Evolutionary conservation across 2,888 invertebrate species (phyloP), one percentile per base, ranked within the genome.

Genomic region (Drosophila yooni): DNA sequence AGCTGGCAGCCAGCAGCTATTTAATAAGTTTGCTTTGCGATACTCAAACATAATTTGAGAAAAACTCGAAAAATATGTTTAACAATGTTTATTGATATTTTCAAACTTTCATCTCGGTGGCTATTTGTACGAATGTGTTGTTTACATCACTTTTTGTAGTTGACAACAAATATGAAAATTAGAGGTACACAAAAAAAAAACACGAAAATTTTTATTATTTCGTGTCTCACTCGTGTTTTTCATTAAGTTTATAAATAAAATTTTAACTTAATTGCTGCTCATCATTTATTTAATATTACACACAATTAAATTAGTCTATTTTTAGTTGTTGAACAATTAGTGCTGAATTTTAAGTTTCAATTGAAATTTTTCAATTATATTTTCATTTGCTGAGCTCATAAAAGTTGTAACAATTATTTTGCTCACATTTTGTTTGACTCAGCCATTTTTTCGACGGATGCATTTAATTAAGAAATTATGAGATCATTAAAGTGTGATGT

Each of bases 261-360:
- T 15, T 46, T 2, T 2, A 1, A 25, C 7, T 46, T n/a, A n/a
- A 40, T 40, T n/a, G 38, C 38, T n/a, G 7, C 7, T 25, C 15
- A 7, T 25, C 5, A 11, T 15, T 25, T 46, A 7, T 25, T 25
- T 8, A 15, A 46, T 4, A 36, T 36, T 36, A 36, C 15, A 33
- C 15, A 13, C 6, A 6, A 36, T 15, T 0, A 15, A 15, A 36
- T 6, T 15, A 2, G 3, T 0, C 0, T 46, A 15, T 8, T 3
- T 25, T 15, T 2, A 25, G 7, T 8, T 46, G 46, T 15, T 25
- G 1, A 46, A 40, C n/a, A 40, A 13, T 13, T 21, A 3, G 13
- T 13, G 1, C 1, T 13, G 21, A 21, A 15, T 25, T 25, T 2
- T 1, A 1, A 21, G 3, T 46, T 46, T 11, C 21, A 21, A 21